These are phyloP conservation scores for Cataglyphis cursor DNA, from an alignment of 2,888 invertebrate genomes.

Conservation along the genomic window DNA sequence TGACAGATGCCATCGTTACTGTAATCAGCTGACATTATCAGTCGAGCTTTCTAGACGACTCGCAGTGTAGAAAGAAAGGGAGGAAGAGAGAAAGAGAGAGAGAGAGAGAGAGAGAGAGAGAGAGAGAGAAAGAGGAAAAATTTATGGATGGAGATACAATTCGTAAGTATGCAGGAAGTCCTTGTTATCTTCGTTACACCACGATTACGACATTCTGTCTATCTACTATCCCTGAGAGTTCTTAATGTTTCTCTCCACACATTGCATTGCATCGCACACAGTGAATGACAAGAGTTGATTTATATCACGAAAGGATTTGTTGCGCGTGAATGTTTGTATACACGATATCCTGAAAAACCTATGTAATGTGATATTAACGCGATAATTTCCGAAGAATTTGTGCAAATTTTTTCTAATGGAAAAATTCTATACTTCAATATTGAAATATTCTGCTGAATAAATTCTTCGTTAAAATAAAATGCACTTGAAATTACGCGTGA, in stretches of 20 bases:
- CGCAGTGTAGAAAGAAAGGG: constrained; percentile 24
- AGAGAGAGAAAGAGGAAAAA: constrained; percentile 16
- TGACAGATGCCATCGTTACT: constrained; percentile 52
- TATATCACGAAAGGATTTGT: background rate
- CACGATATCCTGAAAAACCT: background rate
- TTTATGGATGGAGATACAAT: constrained; percentile 53
- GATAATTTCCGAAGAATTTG: background rate
- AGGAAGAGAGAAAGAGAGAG: constrained; percentile 9
- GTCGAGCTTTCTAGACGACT: constrained; percentile 57
- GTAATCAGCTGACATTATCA: constrained; percentile 54
- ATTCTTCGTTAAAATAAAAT: background rate
- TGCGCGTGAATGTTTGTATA: background rate
- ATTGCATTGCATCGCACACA: constrained; percentile 11
- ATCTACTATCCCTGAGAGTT: constrained; percentile 62
- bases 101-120: constrained; percentile 10
- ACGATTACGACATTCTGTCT: constrained; percentile 76
- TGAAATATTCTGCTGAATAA: background rate
- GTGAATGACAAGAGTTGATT: constrained; percentile 5
- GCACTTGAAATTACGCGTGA: background rate
- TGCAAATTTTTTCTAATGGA: background rate
- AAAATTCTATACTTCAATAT: constrained; percentile 11
- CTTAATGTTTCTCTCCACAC: constrained; percentile 64
- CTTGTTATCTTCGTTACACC: constrained; percentile 83
- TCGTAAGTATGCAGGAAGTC: constrained; percentile 80
- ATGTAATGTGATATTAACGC: background rate